phyloP scores from a whole-genome alignment of 2,888 invertebrate species.

The Scaptomyza polygonia region DNA sequence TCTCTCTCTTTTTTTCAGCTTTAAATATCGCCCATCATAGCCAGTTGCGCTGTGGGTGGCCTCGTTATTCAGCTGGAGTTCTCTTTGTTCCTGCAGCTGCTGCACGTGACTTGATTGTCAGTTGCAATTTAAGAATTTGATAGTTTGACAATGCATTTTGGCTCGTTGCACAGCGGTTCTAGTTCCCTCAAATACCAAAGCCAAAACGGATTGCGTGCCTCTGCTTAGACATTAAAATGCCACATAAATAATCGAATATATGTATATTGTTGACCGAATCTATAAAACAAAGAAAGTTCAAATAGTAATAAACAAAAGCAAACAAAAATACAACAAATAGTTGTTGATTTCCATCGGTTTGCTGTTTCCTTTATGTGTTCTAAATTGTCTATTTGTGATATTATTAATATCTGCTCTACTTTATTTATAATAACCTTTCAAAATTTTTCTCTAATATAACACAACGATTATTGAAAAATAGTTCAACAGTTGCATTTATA shows the following conservation, averaged over 20 bases:
- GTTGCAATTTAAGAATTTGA: constrained; percentile 81
- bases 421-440: neutral
- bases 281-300: constrained; percentile 47
- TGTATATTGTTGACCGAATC: constrained; percentile 6
- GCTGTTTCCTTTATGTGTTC: neutral
- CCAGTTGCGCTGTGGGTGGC: constrained; percentile 3
- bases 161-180: constrained; percentile 47
- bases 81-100: constrained; percentile 27
- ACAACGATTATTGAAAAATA: too few species aligned
- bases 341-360: neutral
- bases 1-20: neutral
- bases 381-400: too few species aligned
- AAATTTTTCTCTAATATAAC: neutral
- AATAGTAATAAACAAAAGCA: constrained; percentile 17
- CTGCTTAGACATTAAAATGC: constrained; percentile 58
- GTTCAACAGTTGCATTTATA: constrained; percentile 1
- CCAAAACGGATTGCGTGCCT: constrained; percentile 43
- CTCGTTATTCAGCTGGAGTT: constrained; percentile 1
- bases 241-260: constrained; percentile 60
- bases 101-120: constrained; percentile 79
- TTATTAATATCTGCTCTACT: too few species aligned
- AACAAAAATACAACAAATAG: neutral
- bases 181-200: constrained; percentile 9
- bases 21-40: neutral
- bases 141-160: constrained; percentile 80